These are phyloP conservation scores for Pachypanchax playfairii DNA, from an alignment of 2,113 vertebrate genomes.

Conservation along the genomic window DNA sequence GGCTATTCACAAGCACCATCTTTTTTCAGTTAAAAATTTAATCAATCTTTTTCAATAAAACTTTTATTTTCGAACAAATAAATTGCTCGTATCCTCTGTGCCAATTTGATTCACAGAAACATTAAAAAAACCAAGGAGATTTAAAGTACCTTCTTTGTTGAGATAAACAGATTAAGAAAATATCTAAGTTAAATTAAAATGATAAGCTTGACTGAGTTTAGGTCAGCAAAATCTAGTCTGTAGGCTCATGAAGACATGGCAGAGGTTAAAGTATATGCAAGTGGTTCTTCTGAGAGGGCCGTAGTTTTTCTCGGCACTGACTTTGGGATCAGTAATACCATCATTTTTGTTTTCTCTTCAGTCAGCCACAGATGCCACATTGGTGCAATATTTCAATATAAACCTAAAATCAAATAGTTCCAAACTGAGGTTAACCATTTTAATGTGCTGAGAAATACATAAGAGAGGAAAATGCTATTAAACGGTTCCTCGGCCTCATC, in stretches of 20 bases:
- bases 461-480: too few relatives aligned
- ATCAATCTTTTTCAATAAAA: too few relatives aligned
- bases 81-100: conserved; percentile 3
- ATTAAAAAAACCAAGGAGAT: background rate
- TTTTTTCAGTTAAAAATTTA: conserved; percentile 14
- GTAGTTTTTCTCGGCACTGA: conserved; percentile 37
- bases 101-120: conserved; percentile 1
- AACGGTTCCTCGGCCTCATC: too few relatives aligned
- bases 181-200: conserved; percentile 13
- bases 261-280: conserved; percentile 65
- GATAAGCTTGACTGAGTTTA: conserved; percentile 18
- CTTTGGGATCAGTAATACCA: conserved; percentile 17
- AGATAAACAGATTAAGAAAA: conserved; percentile 15
- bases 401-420: conserved; percentile 55
- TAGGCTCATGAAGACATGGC: conserved; percentile 7
- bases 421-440: too few relatives aligned
- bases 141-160: background rate
- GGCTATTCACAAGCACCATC: conserved; percentile 48
- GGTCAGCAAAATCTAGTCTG: conserved; percentile 11
- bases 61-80: too few relatives aligned
- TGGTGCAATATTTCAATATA: conserved; percentile 30
- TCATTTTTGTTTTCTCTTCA: conserved; percentile 45
- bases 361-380: conserved; percentile 39
- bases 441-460: too few relatives aligned
- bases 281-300: conserved; percentile 51